Percentiles rank a stretch among this genome's conserved stretches.
Evolutionary conservation across 2,113 vertebrate species (phyloP).

Genomic region (Seriola quinqueradiata): DNA sequence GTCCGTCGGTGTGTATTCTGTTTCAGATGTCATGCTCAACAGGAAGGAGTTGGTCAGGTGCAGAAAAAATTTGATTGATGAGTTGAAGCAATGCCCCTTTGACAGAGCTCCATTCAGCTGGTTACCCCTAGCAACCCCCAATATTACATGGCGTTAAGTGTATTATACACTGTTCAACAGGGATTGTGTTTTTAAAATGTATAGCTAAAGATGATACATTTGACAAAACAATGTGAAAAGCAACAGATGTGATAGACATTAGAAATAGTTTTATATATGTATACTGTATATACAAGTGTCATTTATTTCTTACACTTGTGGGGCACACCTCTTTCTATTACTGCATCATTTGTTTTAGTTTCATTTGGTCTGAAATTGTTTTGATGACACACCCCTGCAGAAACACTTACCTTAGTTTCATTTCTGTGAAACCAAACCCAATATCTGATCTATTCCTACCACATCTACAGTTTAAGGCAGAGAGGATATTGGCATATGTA

Average conservation of each 20-base stretch:
- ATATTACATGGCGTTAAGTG: slow-evolving; percentile 65
- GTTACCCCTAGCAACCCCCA: slow-evolving; percentile 64
- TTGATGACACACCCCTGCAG: neutral
- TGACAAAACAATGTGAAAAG: neutral
- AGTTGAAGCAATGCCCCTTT: slow-evolving; percentile 49
- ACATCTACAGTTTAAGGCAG: neutral
- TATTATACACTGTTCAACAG: neutral
- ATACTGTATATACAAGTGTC: neutral
- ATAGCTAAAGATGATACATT: neutral
- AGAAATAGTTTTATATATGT: neutral
- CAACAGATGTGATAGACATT: neutral
- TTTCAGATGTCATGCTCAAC: slow-evolving; percentile 45
- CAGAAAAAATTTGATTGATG: slow-evolving; percentile 7
- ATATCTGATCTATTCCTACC: neutral
- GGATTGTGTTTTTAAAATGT: neutral
- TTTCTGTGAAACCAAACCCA: slow-evolving; percentile 40
- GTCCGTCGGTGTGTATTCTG: slow-evolving; percentile 81
- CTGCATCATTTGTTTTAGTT: neutral
- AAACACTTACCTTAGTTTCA: neutral
- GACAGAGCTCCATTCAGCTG: slow-evolving; percentile 60
- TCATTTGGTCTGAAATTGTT: neutral
- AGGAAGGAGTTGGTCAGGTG: slow-evolving; percentile 17
- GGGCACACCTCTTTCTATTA: no score
- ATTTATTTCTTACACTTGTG: neutral
- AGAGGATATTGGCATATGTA: neutral